phyloP scores from a whole-genome alignment of 1,140 invertebrate species.

The Parasteatoda tepidariorum region DNA sequence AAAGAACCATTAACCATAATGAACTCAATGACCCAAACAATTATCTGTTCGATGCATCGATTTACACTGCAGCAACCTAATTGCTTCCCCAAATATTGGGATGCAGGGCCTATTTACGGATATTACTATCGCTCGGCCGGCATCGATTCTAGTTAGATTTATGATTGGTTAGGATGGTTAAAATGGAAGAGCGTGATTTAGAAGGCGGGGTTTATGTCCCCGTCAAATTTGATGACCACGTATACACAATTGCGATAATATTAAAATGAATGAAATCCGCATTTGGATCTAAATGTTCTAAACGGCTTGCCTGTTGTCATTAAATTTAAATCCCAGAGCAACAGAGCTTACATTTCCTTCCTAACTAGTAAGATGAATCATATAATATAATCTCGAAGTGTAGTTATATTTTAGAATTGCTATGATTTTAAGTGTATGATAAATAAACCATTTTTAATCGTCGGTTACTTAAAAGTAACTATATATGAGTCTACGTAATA shows the following conservation, averaged over 20 bases:
- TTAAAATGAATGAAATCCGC: too few relatives aligned
- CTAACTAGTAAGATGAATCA: too few relatives aligned
- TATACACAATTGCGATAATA: neutral
- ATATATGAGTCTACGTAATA: too few relatives aligned
- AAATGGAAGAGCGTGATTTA: neutral
- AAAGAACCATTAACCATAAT: conserved; percentile 31
- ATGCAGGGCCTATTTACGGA: neutral
- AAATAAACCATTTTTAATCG: too few relatives aligned
- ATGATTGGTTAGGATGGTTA: neutral
- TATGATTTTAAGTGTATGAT: too few relatives aligned
- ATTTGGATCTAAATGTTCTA: too few relatives aligned
- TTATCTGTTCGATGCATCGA: conserved; percentile 42
- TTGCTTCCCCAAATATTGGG: neutral
- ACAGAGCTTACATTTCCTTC: too few relatives aligned
- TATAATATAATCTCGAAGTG: too few relatives aligned
- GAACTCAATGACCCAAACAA: conserved; percentile 37
- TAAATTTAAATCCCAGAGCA: too few relatives aligned
- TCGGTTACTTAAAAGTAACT: too few relatives aligned
- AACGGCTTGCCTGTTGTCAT: too few relatives aligned
- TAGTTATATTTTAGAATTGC: too few relatives aligned
- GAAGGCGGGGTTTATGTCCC: neutral
- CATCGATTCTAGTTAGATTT: neutral
- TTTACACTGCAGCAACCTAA: neutral
- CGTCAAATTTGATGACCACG: neutral
- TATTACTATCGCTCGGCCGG: neutral